Conservation (phyloP, 1,140 invertebrate species). For the Polypedilum pembai region DNA sequence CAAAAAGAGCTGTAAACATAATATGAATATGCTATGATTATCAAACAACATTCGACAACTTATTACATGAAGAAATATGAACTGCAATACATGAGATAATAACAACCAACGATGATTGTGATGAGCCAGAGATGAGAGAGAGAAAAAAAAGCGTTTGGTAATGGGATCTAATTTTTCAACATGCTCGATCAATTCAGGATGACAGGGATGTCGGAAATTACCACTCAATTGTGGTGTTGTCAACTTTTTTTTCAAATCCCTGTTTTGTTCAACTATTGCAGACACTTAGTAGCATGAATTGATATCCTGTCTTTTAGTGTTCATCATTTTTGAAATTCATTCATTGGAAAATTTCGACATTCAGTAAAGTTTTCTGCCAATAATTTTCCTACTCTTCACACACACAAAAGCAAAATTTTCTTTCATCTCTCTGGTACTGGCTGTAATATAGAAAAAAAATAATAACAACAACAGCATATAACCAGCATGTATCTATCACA, state of each 20-base stretch:
- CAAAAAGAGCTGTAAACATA: neutral
- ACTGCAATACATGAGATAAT: neutral
- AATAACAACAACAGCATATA: neutral
- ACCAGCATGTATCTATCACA: constrained; percentile 11
- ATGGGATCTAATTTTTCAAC: neutral
- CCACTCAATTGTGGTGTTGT: neutral
- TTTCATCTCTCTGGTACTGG: neutral
- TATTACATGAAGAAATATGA: constrained; percentile 6
- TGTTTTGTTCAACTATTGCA: neutral
- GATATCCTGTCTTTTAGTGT: constrained; percentile 25
- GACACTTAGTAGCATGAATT: constrained; percentile 17
- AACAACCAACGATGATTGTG: neutral
- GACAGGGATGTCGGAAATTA: neutral
- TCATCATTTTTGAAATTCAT: neutral
- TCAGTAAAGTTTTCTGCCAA: constrained; percentile 24
- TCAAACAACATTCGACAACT: constrained; percentile 14
- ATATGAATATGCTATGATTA: constrained; percentile 15
- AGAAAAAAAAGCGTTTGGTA: neutral
- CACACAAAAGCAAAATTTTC: neutral
- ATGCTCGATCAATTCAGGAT: neutral
- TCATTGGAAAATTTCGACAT: constrained; percentile 20
- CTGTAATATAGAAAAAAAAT: neutral
- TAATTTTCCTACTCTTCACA: neutral
- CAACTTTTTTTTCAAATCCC: neutral
- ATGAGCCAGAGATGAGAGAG: no score